Evolutionary conservation across 2,113 vertebrate genomes (phyloP), one percentile per base, ranked within the genome.

Genomic region (Salvelinus fontinalis): DNA sequence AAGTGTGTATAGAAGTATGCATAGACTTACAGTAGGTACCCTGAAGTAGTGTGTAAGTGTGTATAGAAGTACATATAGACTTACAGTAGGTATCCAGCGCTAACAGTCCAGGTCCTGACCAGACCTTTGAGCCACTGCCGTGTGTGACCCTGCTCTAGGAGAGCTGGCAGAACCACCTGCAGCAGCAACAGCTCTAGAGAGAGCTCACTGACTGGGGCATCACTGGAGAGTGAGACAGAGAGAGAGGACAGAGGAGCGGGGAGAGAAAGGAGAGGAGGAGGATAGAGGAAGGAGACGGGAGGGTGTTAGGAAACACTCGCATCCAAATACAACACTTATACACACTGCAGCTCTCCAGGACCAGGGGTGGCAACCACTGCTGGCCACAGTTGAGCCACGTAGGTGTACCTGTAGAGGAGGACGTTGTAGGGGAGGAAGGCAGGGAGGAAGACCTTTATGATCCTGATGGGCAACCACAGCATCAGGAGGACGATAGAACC

Each of bases 41-140:
- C 29, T 31, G 29, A 5, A 31, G 2, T 20, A 22, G 22, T 70
- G 24, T 34, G 3, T 60, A 9, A 26, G 59, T 62, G 66, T 31
- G 29, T 31, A 31, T 31, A 31, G 29, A 31, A 5, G 29, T 31
- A 31, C 22, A 31, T 11, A 68, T 39, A 11, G 18, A 95, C 98
- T 96, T 87, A 99, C 97, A 99, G 89, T 88, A 98, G 89, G 85
- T 96, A 98, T 12, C 98, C 98, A 49, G 97, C 98, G 2, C 96
- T 97, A 77, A 99, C 96, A 5, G 97, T 99, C 98, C 97, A 99
- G 13, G 97, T 97, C 78, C 97, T 90, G 74, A 99, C 97, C 12
- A 99, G 95, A 48, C 98, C 98, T 89, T 99, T 99, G 82, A 99
- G 89, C 97, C 98, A 99, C 91, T 99, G 98, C 2, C 98, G 93